Conservation (phyloP, 2,888 invertebrate species). For the Cosmorhoe ocellata region DNA sequence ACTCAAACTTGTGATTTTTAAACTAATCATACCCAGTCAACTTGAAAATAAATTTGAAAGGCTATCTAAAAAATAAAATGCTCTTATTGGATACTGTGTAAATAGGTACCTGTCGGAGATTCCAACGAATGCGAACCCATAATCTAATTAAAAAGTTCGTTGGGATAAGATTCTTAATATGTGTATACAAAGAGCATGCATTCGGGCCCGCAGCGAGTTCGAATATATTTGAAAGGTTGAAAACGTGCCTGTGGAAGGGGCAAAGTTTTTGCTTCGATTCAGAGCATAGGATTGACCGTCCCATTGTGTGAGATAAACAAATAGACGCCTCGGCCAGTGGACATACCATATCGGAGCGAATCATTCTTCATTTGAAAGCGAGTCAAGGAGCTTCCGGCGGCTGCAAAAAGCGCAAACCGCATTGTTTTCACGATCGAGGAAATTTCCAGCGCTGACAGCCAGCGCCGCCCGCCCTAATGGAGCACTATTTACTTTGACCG, state of each 20-base stretch:
- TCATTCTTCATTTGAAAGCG: constrained; percentile 62
- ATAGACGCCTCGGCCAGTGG: constrained; percentile 42
- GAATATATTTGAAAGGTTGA: constrained; percentile 17
- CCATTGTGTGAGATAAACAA: constrained; percentile 49
- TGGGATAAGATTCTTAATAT: constrained; percentile 42
- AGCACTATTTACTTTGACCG: constrained; percentile 63
- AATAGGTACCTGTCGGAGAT: constrained; percentile 46
- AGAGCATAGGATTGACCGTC: constrained; percentile 38
- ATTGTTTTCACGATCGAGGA: constrained; percentile 69
- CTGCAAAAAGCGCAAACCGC: constrained; percentile 69
- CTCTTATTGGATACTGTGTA: too few relatives aligned
- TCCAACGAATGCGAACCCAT: constrained; percentile 37
- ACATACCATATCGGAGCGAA: constrained; percentile 58
- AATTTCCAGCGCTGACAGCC: constrained; percentile 60
- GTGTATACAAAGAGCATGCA: constrained; percentile 7
- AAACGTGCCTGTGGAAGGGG: constrained; percentile 10
- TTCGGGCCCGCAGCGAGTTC: constrained; percentile 19
- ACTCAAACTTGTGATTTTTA: too few relatives aligned
- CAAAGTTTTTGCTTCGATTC: constrained; percentile 36
- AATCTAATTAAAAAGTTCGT: constrained; percentile 48
- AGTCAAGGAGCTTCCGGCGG: constrained; percentile 57
- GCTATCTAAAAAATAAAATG: too few relatives aligned
- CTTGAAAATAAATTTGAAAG: too few relatives aligned
- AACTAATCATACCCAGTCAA: too few relatives aligned
- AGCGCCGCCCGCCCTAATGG: constrained; percentile 57